Conservation (phyloP, 2,797 vertebrate species). For the Sebastes oblongus region DNA sequence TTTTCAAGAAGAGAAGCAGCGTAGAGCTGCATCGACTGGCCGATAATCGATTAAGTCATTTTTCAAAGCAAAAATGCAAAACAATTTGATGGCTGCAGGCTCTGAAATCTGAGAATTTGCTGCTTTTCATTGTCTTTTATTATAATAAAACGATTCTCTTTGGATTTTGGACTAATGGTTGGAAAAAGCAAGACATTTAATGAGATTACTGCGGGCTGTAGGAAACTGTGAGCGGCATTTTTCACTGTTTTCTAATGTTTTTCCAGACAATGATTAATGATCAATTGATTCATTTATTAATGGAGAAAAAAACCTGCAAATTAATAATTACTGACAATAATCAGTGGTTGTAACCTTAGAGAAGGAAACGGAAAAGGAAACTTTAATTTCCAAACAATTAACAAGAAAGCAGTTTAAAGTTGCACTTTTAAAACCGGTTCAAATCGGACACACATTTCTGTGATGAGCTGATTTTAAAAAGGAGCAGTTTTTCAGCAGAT, state of each 20-base stretch:
- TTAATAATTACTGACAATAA: not conserved
- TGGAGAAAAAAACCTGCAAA: not conserved
- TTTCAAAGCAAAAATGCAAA: not conserved
- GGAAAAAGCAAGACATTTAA: not conserved
- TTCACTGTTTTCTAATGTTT: not conserved
- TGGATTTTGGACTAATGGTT: not conserved
- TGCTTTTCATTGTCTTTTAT: not conserved
- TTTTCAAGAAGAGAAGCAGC: not conserved
- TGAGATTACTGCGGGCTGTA: not conserved
- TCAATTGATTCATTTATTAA: not conserved
- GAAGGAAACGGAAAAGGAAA: not conserved
- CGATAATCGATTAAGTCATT: not conserved
- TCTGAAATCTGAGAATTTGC: not conserved
- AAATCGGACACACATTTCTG: not conserved
- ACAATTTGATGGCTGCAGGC: not conserved
- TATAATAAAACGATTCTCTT: not conserved
- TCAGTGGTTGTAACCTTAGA: not conserved
- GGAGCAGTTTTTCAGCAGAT: not conserved
- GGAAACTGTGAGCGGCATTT: not conserved
- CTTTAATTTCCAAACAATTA: not conserved
- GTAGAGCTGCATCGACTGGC: not conserved
- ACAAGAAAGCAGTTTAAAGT: not conserved
- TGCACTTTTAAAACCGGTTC: not conserved
- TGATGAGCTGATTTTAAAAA: not conserved
- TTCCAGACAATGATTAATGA: not conserved